Percentiles rank a stretch among this genome's conserved stretches.
Evolutionary conservation across 2,113 vertebrate genomes (phyloP).

Genomic region (Melanerpes formicivorus): DNA sequence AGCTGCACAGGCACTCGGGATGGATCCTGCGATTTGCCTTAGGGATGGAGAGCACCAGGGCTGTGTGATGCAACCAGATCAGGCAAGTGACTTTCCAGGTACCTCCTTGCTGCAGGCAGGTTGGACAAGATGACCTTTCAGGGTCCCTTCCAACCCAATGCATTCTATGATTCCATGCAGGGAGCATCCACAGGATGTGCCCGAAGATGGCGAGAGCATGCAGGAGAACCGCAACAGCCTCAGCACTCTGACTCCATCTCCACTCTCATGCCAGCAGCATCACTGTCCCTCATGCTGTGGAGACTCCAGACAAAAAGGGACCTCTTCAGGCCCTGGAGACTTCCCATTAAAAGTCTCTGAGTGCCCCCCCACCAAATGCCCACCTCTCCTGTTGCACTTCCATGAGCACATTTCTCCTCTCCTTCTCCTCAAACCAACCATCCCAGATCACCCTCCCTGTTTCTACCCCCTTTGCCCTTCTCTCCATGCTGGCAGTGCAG

Average conservation of each 20-base stretch:
- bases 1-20: background rate
- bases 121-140: no score
- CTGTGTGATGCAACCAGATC: background rate
- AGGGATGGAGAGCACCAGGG: background rate
- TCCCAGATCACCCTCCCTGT: background rate
- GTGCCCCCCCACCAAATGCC: no score
- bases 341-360: background rate
- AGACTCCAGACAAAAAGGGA: background rate
- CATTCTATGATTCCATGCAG: no score
- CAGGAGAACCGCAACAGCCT: background rate
- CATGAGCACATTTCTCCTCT: background rate
- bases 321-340: background rate
- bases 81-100: no score
- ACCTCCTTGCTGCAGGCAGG: no score
- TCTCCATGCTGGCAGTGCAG: background rate
- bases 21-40: background rate
- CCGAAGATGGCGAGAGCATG: fast-evolving
- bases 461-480: background rate
- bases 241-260: background rate
- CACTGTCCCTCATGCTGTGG: background rate
- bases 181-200: background rate
- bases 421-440: fast-evolving
- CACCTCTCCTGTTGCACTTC: background rate
- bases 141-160: no score
- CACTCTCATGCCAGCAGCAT: background rate